Evolutionary conservation across 2,888 invertebrate genomes (phyloP), one percentile per base, ranked within the genome.

Genomic region (Amblyjoppa proteus): DNA sequence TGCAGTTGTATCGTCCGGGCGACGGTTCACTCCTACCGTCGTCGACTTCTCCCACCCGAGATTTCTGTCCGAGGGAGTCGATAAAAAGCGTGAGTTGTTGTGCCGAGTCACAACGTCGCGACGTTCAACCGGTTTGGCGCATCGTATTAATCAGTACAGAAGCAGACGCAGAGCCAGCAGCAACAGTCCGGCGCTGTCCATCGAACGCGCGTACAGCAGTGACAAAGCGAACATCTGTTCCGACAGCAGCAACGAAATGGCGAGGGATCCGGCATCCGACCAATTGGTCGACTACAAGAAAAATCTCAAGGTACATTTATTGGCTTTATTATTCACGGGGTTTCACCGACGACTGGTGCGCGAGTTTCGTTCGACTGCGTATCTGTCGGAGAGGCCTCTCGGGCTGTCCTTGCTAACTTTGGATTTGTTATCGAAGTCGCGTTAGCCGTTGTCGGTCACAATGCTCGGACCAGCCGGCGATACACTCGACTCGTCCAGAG

Each of bases 241-340:
- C 80, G 78, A 69, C 5, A 20, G 71, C 28, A 76, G 41, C 25
- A 41, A 56, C 58, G 90, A 88, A 75, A 95, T 95, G 95, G 92
- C 95, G 88, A 94, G 96, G 88, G 96, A 96, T 88, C 95, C 96
- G 70, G 95, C 96, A 34, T 90, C 95, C 58, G 96, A 96, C 88
- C 97, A 97, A 93, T 95, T 97, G 77, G 94, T 95, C 87, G 95
- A 95, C 87, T 96, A 94, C 93, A 96, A 95, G 93, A 96, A 95
- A 90, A 91, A 92, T 71, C 91, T 95, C 68, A 95, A 96, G 95
- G 97, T 97, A 94, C 93, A 94, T 58, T 58, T 9, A 20, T 6
- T 64, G 41, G 61, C 3, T 31, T 31, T 16, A 11, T 61, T 31
- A 41, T 31, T 28, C 1, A 20, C 20, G 20, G 20, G 0, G 20